A percentile compares a stretch with the other conserved stretches of the same genome.
Evolutionary conservation across 2,113 vertebrate genomes (phyloP).

Genomic region (Anoura caudifer): DNA sequence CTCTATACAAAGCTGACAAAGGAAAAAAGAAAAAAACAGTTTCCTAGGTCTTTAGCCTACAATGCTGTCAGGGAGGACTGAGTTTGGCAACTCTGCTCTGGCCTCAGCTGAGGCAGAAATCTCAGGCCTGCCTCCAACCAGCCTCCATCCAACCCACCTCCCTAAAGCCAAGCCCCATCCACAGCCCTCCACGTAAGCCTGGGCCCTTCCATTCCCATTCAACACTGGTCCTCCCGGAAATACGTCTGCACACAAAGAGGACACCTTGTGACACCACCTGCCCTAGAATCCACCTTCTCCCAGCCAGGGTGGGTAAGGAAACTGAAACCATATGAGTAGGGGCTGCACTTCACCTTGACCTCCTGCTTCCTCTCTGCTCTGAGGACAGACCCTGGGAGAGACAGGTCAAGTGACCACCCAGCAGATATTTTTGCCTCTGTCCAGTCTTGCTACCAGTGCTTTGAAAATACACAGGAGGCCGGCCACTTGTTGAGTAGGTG

Average conservation of each 20-base stretch:
- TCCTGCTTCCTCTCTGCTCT: neutral
- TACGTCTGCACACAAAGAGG: neutral
- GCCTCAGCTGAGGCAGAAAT: neutral
- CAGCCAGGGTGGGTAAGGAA: neutral
- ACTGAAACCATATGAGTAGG: neutral
- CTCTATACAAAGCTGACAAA: neutral
- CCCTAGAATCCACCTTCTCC: neutral
- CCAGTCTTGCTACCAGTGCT: neutral
- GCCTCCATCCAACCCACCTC: neutral
- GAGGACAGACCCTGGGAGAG: neutral
- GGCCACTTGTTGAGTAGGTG: slow-evolving; percentile 32
- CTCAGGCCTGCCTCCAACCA: neutral
- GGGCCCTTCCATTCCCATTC: neutral
- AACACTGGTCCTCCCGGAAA: neutral
- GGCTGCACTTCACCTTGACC: neutral
- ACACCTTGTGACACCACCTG: neutral
- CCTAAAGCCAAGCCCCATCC: neutral
- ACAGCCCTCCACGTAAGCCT: neutral
- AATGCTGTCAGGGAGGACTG: neutral
- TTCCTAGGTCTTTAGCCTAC: neutral
- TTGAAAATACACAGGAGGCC: neutral
- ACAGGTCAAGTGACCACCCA: neutral
- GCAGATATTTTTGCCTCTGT: neutral
- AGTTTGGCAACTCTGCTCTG: neutral
- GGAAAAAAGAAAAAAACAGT: neutral